These are phyloP conservation scores for Vimba vimba DNA, from an alignment of 2,113 vertebrate genomes.

Conservation along the genomic window DNA sequence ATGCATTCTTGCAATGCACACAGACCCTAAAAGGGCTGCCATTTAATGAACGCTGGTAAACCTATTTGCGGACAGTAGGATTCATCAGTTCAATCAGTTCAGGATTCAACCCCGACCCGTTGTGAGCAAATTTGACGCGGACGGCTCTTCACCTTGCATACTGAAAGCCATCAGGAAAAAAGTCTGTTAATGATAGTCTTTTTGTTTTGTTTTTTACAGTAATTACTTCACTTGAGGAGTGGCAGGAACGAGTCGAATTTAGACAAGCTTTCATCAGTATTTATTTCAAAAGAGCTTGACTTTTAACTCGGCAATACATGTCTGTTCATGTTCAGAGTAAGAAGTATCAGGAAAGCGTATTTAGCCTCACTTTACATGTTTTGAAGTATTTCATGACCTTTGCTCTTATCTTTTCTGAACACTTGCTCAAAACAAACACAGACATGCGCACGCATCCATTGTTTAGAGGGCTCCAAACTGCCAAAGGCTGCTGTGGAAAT, in stretches of 20 bases:
- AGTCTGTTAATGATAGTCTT: slow-evolving; percentile 1
- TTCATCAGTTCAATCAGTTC: not conserved
- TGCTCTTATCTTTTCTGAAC: not conserved
- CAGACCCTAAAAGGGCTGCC: not conserved
- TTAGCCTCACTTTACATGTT: not conserved
- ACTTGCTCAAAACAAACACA: not conserved
- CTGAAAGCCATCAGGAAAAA: not conserved
- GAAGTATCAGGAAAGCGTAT: not conserved
- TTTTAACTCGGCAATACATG: not conserved
- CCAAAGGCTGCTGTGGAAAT: slow-evolving; percentile 6
- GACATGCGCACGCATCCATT: slow-evolving; percentile 3
- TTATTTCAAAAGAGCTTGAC: slow-evolving; percentile 1
- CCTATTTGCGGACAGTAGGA: not conserved
- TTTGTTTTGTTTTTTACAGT: not conserved
- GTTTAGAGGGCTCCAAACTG: slow-evolving; percentile 13
- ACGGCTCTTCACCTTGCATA: not conserved
- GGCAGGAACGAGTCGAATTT: not conserved
- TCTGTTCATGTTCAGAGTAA: not conserved
- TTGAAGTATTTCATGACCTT: slow-evolving; percentile 2
- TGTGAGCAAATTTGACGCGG: not conserved
- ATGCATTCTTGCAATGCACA: slow-evolving; percentile 40
- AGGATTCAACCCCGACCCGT: not conserved
- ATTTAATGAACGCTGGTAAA: slow-evolving; percentile 29
- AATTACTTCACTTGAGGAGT: slow-evolving; percentile 1
- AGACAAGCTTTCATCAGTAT: not conserved